These are phyloP conservation scores for Pyrgus malvae DNA, from an alignment of 2,888 invertebrate species.

Conservation along the genomic window DNA sequence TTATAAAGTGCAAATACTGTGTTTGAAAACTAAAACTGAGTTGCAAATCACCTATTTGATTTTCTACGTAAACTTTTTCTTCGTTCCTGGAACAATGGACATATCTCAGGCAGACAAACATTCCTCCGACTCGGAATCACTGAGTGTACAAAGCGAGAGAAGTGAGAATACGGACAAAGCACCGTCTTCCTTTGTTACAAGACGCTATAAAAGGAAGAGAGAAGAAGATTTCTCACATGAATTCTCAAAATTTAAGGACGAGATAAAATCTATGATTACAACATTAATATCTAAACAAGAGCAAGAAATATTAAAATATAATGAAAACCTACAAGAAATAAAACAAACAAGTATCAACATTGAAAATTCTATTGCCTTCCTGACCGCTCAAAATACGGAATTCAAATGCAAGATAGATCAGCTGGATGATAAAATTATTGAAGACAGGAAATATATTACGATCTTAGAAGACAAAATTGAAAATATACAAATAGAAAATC, in stretches of 20 bases:
- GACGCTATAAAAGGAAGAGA: too few species aligned
- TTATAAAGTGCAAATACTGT: too few species aligned
- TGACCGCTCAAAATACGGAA: neutral
- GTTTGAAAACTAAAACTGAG: too few species aligned
- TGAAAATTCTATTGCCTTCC: neutral
- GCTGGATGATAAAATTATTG: neutral
- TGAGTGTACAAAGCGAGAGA: too few species aligned
- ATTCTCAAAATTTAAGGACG: neutral
- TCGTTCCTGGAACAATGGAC: too few species aligned
- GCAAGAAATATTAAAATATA: neutral
- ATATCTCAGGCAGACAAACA: too few species aligned
- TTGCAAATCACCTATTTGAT: too few species aligned
- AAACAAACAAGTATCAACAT: neutral
- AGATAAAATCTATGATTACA: neutral
- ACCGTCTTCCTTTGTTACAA: too few species aligned
- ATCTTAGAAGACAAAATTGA: neutral
- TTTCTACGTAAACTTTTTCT: too few species aligned
- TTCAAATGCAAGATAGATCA: neutral
- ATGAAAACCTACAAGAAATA: neutral
- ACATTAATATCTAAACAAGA: neutral
- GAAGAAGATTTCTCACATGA: neutral
- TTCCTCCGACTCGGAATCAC: too few species aligned
- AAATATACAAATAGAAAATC: neutral
- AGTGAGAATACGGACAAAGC: too few species aligned
- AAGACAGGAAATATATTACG: neutral